A percentile compares a stretch with the other conserved stretches of the same genome.
Conservation (phyloP, 2,888 invertebrate species). For the Tetragonula carbonaria region DNA sequence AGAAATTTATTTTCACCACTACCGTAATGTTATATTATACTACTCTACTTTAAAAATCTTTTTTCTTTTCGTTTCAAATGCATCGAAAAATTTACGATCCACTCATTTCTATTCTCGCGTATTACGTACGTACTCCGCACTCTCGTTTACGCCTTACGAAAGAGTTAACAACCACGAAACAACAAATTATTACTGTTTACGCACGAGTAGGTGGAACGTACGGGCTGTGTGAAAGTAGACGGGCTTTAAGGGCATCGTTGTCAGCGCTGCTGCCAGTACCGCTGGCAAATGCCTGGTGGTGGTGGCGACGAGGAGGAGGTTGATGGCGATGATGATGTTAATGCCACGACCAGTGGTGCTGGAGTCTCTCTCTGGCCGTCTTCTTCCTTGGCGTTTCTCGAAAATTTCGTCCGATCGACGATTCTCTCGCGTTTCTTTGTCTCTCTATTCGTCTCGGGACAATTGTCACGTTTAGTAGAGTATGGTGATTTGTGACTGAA, state of each 20-base stretch:
- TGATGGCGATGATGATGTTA: slow-evolving; percentile 76
- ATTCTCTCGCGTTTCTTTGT: neutral
- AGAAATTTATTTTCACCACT: too few relatives aligned
- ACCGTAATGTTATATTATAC: too few relatives aligned
- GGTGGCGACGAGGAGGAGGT: slow-evolving; percentile 62
- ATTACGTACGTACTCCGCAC: neutral
- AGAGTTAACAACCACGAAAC: slow-evolving; percentile 34
- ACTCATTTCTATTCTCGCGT: neutral
- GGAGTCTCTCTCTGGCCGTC: slow-evolving; percentile 62
- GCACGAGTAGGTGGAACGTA: slow-evolving; percentile 33
- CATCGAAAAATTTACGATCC: neutral
- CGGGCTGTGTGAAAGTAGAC: slow-evolving; percentile 50
- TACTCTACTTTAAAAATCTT: too few relatives aligned
- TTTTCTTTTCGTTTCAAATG: too few relatives aligned
- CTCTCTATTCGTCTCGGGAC: neutral
- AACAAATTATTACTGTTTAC: slow-evolving; percentile 53
- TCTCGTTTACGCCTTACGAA: slow-evolving; percentile 2
- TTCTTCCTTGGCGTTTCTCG: slow-evolving; percentile 39
- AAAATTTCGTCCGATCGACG: slow-evolving; percentile 37
- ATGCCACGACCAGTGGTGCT: slow-evolving; percentile 68
- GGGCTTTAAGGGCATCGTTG: slow-evolving; percentile 56
- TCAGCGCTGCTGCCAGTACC: slow-evolving; percentile 21
- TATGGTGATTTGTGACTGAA: neutral
- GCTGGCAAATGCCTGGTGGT: slow-evolving; percentile 43
- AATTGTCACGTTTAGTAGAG: too few relatives aligned